Percentiles rank a stretch among this genome's conserved stretches.
Conservation (phyloP, 2,113 vertebrate genomes). For the Acrocephalus arundinaceus region DNA sequence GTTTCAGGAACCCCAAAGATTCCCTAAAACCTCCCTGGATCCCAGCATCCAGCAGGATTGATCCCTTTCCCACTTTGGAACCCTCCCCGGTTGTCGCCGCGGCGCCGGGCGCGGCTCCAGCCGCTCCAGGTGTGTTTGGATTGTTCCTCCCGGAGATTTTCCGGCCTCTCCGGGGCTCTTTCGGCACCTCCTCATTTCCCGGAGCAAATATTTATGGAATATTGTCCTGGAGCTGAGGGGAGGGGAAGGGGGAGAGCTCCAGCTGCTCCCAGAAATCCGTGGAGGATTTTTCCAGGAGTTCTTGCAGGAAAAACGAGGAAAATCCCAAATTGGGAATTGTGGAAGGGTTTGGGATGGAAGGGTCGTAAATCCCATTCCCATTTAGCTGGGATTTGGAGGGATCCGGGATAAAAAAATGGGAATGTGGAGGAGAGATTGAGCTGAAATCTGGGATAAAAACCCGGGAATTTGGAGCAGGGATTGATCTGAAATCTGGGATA, state of each 20-base stretch:
- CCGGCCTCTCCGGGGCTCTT: constrained; percentile 19
- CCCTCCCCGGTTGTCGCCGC: not conserved
- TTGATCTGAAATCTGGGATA: not conserved
- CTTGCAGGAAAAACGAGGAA: not conserved
- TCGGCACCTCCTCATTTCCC: constrained; percentile 25
- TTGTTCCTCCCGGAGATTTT: constrained; percentile 16
- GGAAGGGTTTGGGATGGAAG: not conserved
- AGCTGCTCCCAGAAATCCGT: not conserved
- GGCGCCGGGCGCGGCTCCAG: not conserved
- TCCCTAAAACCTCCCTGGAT: too few relatives aligned
- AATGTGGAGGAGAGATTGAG: not conserved
- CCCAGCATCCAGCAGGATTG: too few relatives aligned
- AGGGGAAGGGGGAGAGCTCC: not conserved
- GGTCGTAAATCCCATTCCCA: not conserved
- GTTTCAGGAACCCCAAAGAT: too few relatives aligned
- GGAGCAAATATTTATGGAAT: constrained; percentile 28
- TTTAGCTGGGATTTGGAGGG: not conserved
- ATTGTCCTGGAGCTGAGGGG: not conserved
- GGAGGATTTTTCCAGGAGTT: accelerated
- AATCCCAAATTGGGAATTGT: accelerated
- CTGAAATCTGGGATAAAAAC: not conserved
- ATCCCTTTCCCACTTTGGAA: too few relatives aligned
- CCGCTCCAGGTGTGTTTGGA: not conserved
- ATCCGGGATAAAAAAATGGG: accelerated
- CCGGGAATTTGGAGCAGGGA: accelerated